phyloP scores from a whole-genome alignment of 1,140 invertebrate genomes.

The Atta texana region DNA sequence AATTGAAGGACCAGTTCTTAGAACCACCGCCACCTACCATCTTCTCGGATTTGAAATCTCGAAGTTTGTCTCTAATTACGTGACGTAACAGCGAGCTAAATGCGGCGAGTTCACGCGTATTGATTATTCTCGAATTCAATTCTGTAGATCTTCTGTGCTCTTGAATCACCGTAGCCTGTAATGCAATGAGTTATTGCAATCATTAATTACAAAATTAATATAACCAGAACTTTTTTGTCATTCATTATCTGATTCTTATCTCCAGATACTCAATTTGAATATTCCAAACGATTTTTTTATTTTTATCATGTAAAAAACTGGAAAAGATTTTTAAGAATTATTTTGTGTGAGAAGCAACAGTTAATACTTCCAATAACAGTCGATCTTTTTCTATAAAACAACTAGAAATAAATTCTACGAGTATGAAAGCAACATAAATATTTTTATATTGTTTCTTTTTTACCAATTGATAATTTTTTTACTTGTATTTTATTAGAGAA shows the following conservation, averaged over 20 bases:
- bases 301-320: neutral
- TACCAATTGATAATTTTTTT: neutral
- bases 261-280: neutral
- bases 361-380: neutral
- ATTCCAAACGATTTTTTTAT: neutral
- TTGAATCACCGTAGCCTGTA: slow-evolving; percentile 77
- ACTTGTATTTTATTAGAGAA: neutral
- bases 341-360: neutral
- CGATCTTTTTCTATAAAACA: neutral
- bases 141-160: slow-evolving; percentile 68
- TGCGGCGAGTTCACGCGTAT: slow-evolving; percentile 72
- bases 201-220: neutral
- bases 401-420: neutral
- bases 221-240: neutral
- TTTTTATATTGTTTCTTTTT: neutral
- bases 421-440: neutral
- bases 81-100: slow-evolving; percentile 75
- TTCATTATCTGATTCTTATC: neutral
- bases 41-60: neutral
- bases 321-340: neutral
- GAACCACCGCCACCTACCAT: neutral
- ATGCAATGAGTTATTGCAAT: slow-evolving; percentile 19
- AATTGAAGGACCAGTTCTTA: slow-evolving; percentile 34
- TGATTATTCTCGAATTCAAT: slow-evolving; percentile 16
- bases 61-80: slow-evolving; percentile 71